Percentiles rank a stretch among this genome's conserved stretches.
These are phyloP conservation scores for Gobio occitaniae DNA, from an alignment of 2,797 vertebrate species.

Conservation along the genomic window DNA sequence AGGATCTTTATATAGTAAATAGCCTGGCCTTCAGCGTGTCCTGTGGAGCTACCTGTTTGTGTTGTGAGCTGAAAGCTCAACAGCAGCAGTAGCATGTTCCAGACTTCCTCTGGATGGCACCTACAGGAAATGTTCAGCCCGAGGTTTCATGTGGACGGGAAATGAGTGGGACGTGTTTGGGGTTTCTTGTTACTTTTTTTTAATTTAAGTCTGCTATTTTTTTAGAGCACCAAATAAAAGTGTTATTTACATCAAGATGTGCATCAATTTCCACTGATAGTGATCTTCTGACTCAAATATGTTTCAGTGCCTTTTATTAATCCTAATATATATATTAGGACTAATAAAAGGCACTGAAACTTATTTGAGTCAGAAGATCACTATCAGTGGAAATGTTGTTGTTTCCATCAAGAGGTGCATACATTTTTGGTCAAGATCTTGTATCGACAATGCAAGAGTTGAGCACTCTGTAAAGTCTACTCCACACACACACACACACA, in stretches of 20 bases:
- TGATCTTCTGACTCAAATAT: not conserved
- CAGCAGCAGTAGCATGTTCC: conserved; percentile 73
- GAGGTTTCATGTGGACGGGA: conserved; percentile 65
- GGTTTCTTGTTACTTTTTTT: conserved; percentile 63
- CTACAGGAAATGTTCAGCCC: conserved; percentile 74
- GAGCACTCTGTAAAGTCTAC: too few relatives aligned
- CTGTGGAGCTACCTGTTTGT: conserved; percentile 61
- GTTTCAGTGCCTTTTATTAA: not conserved
- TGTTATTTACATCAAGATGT: too few relatives aligned
- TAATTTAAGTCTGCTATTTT: conserved; percentile 47
- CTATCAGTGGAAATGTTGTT: too few relatives aligned
- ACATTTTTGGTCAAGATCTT: too few relatives aligned
- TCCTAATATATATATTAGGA: too few relatives aligned
- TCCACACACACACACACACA: too few relatives aligned
- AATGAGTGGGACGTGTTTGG: conserved; percentile 62
- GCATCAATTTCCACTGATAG: not conserved
- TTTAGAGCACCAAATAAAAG: conserved; percentile 59
- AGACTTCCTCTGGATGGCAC: conserved; percentile 77
- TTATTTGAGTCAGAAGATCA: too few relatives aligned
- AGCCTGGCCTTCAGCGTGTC: conserved; percentile 72
- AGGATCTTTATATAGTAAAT: conserved; percentile 62
- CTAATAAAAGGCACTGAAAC: too few relatives aligned
- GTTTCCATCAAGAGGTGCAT: too few relatives aligned
- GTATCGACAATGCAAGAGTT: too few relatives aligned
- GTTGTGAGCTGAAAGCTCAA: conserved; percentile 61